Base-by-base conservation (phyloP, 2,113 vertebrate species). In the Coturnix japonica region DNA sequence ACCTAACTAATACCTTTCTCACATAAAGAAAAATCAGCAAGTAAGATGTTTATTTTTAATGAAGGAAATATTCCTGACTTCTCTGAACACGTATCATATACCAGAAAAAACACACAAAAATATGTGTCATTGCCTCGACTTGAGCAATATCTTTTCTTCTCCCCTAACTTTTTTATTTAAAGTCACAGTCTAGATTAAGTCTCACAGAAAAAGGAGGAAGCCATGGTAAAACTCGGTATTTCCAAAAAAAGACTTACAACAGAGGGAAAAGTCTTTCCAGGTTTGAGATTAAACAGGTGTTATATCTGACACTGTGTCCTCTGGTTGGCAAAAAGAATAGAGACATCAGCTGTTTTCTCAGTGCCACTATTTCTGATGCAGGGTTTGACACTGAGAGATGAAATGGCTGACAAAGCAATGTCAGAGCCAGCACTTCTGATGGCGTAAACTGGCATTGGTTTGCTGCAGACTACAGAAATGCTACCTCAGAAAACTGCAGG, bases 381-480 rank as follows among this genome's bases (percentile, higher is more conserved):
- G 81, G 47, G n/a, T 91, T 83, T 93, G 85, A 95, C 79, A 74
- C 56, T 0, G 0, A 35, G 73, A 88, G 80, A 90, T 56, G 56
- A 78, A 91, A 69, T 33, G 47, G 65, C 65, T 95, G 95, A 93
- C 72, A 83, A 91, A 90, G 57, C 13, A 8, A 26, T 54, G 47
- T 80, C 82, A 87, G 77, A 95, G 61, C 33, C 80, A 93, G 57
- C 33, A 5, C 65, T 93, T 95, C 76, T 69, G 61, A 41, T 89
- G n/a, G 56, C 56, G 39, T 41, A 67, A 90, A 83, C 41, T 75
- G 82, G 41, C 49, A 43, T 30, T 0, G 6, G 41, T 86, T 85
- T 37, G 11, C 60, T 86, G 69, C 33, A 51, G 76, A 72, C 51
- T 74, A 64, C 53, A 76, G 49, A 78, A 46, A 28, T 43, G 44